Conservation (phyloP, 53 echinoderm and acorn worm species). For the Zoroaster sp. region DNA sequence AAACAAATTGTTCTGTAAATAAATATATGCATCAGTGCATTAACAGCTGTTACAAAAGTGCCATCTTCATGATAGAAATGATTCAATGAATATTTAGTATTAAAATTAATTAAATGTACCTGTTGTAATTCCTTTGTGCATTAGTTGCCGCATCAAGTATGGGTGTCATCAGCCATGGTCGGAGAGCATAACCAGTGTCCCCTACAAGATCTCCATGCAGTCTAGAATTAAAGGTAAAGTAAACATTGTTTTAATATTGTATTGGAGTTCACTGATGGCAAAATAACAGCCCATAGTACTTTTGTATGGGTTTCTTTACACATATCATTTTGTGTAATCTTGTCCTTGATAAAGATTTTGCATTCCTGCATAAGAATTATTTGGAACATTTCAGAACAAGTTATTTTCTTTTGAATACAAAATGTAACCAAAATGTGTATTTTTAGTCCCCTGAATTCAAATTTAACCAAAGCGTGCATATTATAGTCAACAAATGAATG, state of each 20-base stretch:
- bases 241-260: not conserved
- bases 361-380: too few relatives aligned
- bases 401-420: too few relatives aligned
- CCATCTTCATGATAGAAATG: not conserved
- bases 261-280: too few relatives aligned
- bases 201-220: slow-evolving; percentile 15
- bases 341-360: too few relatives aligned
- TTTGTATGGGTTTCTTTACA: not conserved
- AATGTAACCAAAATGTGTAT: too few relatives aligned
- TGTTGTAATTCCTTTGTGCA: slow-evolving; percentile 38
- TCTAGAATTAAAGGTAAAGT: not conserved
- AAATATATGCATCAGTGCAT: not conserved
- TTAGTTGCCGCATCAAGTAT: slow-evolving; percentile 3
- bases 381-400: too few relatives aligned
- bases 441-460: too few relatives aligned
- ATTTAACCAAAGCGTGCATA: too few relatives aligned
- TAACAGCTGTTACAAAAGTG: not conserved
- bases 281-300: not conserved
- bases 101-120: not conserved
- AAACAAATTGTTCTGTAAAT: not conserved
- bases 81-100: not conserved
- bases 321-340: too few relatives aligned
- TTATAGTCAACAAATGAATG: too few relatives aligned
- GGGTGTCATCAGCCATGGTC: slow-evolving; percentile 34
- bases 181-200: slow-evolving; percentile 1